Percentiles rank a stretch among this genome's conserved stretches.
Evolutionary conservation across 2,888 invertebrate species (phyloP).

Genomic region (Ryuthela nishihirai): DNA sequence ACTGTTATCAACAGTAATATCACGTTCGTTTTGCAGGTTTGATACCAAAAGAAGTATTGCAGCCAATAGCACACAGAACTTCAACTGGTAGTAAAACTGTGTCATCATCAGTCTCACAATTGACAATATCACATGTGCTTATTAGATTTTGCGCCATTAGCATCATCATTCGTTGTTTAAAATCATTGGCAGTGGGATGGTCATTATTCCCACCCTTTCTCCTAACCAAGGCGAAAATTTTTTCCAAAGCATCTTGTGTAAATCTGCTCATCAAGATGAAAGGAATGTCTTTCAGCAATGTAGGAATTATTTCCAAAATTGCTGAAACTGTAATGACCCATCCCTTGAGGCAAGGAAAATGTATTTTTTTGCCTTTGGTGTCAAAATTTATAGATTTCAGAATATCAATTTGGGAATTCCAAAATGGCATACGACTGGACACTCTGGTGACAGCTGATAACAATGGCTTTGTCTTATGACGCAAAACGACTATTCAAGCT

Average conservation of each 20-base stretch:
- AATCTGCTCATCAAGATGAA: background rate
- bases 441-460: background rate
- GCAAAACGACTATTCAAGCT: no score
- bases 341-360: background rate
- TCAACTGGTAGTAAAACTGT: background rate
- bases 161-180: background rate
- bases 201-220: background rate
- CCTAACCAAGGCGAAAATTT: background rate
- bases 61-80: no score
- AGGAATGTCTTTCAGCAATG: background rate
- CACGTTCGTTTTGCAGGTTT: no score
- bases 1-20: no score
- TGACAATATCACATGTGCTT: background rate
- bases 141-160: background rate
- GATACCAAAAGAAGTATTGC: no score
- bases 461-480: no score
- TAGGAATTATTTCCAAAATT: background rate
- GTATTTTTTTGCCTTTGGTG: background rate
- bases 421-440: background rate
- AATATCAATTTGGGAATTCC: background rate
- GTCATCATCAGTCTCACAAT: background rate
- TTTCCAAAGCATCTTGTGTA: background rate
- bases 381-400: background rate
- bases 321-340: background rate
- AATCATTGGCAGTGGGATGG: background rate